Conservation (phyloP, 2,888 invertebrate species). For the Callyntrura sp. region DNA sequence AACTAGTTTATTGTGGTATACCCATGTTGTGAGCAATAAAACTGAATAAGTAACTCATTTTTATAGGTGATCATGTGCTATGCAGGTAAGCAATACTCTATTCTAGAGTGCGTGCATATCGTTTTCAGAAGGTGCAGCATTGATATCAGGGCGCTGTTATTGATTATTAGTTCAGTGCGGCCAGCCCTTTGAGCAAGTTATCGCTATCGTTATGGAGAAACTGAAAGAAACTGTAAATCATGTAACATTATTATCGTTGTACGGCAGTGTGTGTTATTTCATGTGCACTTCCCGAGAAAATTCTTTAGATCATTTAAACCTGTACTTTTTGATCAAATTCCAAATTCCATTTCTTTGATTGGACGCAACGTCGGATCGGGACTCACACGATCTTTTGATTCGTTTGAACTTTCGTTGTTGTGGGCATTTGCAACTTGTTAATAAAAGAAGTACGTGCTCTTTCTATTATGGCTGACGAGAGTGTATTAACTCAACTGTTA, state of each 20-base stretch:
- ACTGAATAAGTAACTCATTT: not conserved
- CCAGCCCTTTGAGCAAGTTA: conserved; percentile 17
- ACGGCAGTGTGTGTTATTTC: not conserved
- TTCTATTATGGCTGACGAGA: not conserved
- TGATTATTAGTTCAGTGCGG: not conserved
- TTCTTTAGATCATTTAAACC: conserved; percentile 14
- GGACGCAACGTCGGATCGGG: too few species aligned
- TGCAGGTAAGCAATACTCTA: conserved; percentile 25
- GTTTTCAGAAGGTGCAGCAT: not conserved
- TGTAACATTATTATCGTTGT: not conserved
- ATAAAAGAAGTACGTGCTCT: not conserved
- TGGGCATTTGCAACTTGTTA: too few species aligned
- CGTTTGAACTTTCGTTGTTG: too few species aligned
- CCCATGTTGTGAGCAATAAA: not conserved
- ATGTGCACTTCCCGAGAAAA: conserved; percentile 7
- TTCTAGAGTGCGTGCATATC: conserved; percentile 6
- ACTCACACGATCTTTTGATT: too few species aligned
- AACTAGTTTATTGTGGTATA: too few species aligned
- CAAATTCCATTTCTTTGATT: too few species aligned
- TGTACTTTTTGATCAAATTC: not conserved
- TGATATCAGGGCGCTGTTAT: not conserved
- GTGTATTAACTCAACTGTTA: not conserved
- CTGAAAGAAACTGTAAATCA: conserved; percentile 43
- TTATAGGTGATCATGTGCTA: not conserved
- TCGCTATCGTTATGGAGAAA: conserved; percentile 48